A percentile compares a stretch with the other conserved stretches of the same genome.
Conservation (phyloP, 2,113 vertebrate genomes). For the Chaetura pelagica region DNA sequence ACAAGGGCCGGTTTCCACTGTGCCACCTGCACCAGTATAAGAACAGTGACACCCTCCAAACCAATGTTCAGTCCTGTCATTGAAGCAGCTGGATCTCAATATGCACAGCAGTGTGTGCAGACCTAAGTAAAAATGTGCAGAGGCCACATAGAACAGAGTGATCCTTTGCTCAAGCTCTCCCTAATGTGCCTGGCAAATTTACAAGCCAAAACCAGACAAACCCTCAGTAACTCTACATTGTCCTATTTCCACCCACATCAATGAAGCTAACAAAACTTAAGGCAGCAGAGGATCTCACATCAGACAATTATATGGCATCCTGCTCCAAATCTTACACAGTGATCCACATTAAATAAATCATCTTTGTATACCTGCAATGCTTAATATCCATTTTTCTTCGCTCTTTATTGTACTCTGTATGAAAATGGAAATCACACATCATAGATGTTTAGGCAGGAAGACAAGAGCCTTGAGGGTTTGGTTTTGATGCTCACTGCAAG, state of each 20-base stretch:
- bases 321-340: not conserved
- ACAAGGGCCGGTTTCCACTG: not conserved
- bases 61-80: not conserved
- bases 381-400: not conserved
- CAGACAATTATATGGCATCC: not conserved
- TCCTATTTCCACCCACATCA: not conserved
- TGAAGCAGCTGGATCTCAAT: not conserved
- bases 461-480: not conserved
- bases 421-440: not conserved
- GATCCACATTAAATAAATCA: not conserved
- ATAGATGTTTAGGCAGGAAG: not conserved
- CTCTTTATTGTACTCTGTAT: not conserved
- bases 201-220: not conserved
- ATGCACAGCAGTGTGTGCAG: not conserved
- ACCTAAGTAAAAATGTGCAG: not conserved
- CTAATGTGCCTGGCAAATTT: not conserved
- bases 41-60: not conserved
- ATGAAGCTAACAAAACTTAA: not conserved
- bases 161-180: not conserved
- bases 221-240: not conserved
- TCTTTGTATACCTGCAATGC: not conserved
- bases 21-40: not conserved
- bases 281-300: not conserved
- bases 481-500: conserved; percentile 10
- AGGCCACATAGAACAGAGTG: not conserved